Evolutionary conservation across 2,797 vertebrate species (phyloP), one percentile per base, ranked within the genome.

Genomic region (Odontamblyopus rebecca): DNA sequence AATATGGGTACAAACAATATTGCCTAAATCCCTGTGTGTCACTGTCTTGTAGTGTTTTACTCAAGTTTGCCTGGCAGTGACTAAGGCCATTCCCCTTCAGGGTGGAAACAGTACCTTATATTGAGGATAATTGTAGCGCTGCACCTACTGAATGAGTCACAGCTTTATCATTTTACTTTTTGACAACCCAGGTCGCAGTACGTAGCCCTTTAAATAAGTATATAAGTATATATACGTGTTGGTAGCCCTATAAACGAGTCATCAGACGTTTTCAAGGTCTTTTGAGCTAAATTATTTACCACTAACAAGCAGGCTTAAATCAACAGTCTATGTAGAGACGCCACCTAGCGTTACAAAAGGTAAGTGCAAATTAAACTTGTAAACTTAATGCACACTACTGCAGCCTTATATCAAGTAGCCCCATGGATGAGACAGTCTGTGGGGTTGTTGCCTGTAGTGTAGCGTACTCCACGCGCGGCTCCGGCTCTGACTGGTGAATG

Each of bases 401-500:
- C 51, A 48, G 13, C 3, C 11, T 48, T 48, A 15, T 48, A 16
- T 48, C 44, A 4, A 15, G 13, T 5, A 15, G 15, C 15, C 12
- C 44, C 13, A 16, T 4, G 0, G 44, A 38, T 8, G 7, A 8
- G 2, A 38, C 35, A 38, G 35, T 38, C 8, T 38, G 35, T 38
- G 35, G 44, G 16, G 13, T 4, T 15, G 12, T 1, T 15, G 44
- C 6, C 2, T 15, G 44, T 15, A 16, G 51, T 18, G 48, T 1
- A 50, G 4, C 2, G 41, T 13, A 4, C 15, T 6, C 19, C 5
- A 4, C 50, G 13, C 0, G 50, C 16, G 15, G 50, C 50, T 16
- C 48, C 18, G 4, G 8, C 15, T 27, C 16, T 12, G 68, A 67
- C 72, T 80, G 77, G 27, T 64, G 1, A 29, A 1, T 57, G 56